Percentiles rank a stretch among this genome's conserved stretches.
Conservation (phyloP, 1,140 invertebrate genomes). For the Cephus cinctus region DNA sequence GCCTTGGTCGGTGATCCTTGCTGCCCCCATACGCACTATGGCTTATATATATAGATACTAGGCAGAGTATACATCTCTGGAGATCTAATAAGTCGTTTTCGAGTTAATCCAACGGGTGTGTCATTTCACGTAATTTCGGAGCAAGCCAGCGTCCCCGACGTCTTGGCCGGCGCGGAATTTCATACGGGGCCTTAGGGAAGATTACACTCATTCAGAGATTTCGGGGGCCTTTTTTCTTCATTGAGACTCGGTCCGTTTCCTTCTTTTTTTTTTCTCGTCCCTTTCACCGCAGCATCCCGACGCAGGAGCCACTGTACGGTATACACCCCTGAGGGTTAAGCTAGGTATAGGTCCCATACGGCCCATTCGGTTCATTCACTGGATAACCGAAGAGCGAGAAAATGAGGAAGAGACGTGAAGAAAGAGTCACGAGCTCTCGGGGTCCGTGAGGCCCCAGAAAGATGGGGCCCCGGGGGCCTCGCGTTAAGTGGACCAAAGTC, state of each 20-base stretch:
- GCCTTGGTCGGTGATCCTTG: constrained; percentile 5
- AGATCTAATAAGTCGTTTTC: constrained; percentile 52
- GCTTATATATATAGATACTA: too few relatives aligned
- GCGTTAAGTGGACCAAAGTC: too few relatives aligned
- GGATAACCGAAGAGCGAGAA: too few relatives aligned
- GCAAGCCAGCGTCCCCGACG: too few relatives aligned
- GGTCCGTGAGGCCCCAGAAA: too few relatives aligned
- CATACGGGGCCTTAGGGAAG: too few relatives aligned
- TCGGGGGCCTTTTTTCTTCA: constrained; percentile 15
- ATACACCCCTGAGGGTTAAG: too few relatives aligned
- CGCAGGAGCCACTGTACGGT: not conserved
- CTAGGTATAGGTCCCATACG: too few relatives aligned
- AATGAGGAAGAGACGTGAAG: not conserved
- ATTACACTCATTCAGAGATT: constrained; percentile 45
- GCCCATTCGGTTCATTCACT: too few relatives aligned
- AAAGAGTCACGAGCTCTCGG: too few relatives aligned
- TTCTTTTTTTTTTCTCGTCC: not conserved
- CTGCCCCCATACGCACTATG: constrained; percentile 20
- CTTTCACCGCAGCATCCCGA: not conserved
- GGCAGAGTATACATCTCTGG: too few relatives aligned
- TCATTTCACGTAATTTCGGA: constrained; percentile 55
- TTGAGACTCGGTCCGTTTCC: constrained; percentile 15
- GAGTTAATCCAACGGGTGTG: constrained; percentile 51
- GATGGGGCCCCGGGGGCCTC: too few relatives aligned
- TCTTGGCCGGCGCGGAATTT: constrained; percentile 31